A percentile compares a stretch with the other conserved stretches of the same genome.
Evolutionary conservation across 2,888 invertebrate species (phyloP).

Genomic region (Autographa gamma): DNA sequence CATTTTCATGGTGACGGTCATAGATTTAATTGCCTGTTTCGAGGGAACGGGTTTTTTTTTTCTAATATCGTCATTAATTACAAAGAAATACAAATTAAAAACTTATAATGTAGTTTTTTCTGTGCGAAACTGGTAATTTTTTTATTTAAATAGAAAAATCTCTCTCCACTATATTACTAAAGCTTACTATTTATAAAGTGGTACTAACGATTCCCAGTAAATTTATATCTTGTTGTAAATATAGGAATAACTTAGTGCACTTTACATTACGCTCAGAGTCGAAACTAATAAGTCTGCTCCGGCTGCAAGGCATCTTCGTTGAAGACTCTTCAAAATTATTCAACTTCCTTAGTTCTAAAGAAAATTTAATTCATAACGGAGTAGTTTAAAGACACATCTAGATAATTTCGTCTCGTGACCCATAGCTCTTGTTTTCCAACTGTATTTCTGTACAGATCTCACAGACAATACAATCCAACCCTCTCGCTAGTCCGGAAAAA

Average conservation of each 20-base stretch:
- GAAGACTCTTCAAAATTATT: slow-evolving; percentile 15
- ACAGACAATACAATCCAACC: slow-evolving; percentile 19
- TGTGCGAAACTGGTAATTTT: no score
- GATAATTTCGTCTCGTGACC: neutral
- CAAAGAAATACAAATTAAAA: neutral
- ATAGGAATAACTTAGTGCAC: slow-evolving; percentile 16
- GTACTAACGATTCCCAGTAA: slow-evolving; percentile 2
- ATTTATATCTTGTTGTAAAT: slow-evolving; percentile 14
- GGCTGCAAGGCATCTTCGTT: slow-evolving; percentile 6
- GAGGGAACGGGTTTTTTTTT: neutral
- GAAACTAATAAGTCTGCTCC: slow-evolving; percentile 28
- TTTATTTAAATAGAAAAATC: no score
- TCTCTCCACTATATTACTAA: no score
- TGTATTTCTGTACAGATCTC: slow-evolving; percentile 10
- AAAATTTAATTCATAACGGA: neutral
- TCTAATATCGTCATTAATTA: neutral
- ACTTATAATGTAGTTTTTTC: neutral
- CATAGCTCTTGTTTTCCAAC: slow-evolving; percentile 6
- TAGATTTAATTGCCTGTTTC: neutral
- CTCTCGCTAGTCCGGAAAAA: slow-evolving; percentile 35
- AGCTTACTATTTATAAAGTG: no score
- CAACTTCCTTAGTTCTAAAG: neutral
- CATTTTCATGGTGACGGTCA: neutral
- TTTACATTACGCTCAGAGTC: slow-evolving; percentile 23
- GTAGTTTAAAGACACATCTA: neutral